Percentiles rank a stretch among this genome's conserved stretches.
Conservation (phyloP, 2,888 invertebrate genomes). For the Pyrrhia umbra region DNA sequence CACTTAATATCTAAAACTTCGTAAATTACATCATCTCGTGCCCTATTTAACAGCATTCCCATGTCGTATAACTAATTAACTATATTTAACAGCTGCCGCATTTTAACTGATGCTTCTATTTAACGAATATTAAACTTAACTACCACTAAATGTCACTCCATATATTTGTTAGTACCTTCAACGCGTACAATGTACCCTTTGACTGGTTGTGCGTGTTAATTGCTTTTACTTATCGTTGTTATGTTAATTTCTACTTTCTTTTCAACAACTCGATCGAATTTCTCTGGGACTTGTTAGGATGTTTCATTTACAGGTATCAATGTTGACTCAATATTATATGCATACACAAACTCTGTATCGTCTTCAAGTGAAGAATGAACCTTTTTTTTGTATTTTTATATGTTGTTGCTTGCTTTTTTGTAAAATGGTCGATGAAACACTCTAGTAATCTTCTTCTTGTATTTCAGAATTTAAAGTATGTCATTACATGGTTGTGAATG, state of each 20-base stretch:
- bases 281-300: slow-evolving; percentile 48
- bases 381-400: background rate
- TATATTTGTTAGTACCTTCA: slow-evolving; percentile 79
- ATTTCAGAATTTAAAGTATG: no score
- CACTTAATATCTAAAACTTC: slow-evolving; percentile 59
- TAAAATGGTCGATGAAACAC: no score
- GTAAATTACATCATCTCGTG: slow-evolving; percentile 64
- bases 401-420: background rate
- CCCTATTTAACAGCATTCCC: slow-evolving; percentile 65
- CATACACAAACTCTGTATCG: background rate
- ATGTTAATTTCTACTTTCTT: slow-evolving; percentile 74
- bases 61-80: slow-evolving; percentile 81
- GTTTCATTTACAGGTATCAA: slow-evolving; percentile 50
- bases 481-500: background rate
- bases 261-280: slow-evolving; percentile 66
- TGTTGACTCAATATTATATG: slow-evolving; percentile 23
- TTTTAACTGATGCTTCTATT: slow-evolving; percentile 83
- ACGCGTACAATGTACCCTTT: slow-evolving; percentile 75
- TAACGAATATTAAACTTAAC: slow-evolving; percentile 83
- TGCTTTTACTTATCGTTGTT: slow-evolving; percentile 79
- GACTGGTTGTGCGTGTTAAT: slow-evolving; percentile 79
- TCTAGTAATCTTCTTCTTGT: no score
- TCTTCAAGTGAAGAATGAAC: slow-evolving; percentile 2
- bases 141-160: slow-evolving; percentile 85
- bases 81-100: slow-evolving; percentile 83